These are phyloP conservation scores for Argyrosomus japonicus DNA, from an alignment of 2,113 vertebrate species.

Conservation along the genomic window DNA sequence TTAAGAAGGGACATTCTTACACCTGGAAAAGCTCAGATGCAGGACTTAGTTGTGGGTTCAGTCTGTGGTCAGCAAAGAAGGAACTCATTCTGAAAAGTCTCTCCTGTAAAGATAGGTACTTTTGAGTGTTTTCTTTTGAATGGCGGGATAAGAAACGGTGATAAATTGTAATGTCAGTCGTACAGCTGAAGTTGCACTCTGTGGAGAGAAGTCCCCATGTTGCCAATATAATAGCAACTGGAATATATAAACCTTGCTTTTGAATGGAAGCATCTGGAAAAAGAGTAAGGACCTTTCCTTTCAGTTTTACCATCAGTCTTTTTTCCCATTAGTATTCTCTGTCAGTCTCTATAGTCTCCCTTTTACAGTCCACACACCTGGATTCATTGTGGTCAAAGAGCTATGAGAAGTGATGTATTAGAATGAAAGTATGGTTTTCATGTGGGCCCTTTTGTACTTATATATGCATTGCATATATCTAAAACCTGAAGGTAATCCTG, in stretches of 20 bases:
- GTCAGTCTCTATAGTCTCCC: constrained; percentile 9
- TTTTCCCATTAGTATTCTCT: constrained; percentile 23
- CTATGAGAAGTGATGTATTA: constrained; percentile 1
- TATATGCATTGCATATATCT: neutral
- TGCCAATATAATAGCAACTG: constrained; percentile 57
- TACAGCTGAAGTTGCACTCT: constrained; percentile 54
- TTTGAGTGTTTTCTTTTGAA: constrained; percentile 36
- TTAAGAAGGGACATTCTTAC: constrained; percentile 45
- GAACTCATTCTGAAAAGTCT: constrained; percentile 13
- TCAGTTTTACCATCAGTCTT: constrained; percentile 36
- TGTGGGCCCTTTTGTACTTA: constrained; percentile 4
- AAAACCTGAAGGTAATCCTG: neutral
- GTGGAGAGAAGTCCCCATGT: constrained; percentile 47
- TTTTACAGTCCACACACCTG: constrained; percentile 59
- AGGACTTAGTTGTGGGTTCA: constrained; percentile 38
- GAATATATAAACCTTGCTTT: constrained; percentile 64
- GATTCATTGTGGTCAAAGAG: constrained; percentile 23
- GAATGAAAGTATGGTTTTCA: neutral
- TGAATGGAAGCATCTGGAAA: constrained; percentile 69
- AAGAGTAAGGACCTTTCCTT: constrained; percentile 42
- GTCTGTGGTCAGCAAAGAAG: constrained; percentile 33
- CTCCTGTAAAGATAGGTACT: constrained; percentile 14
- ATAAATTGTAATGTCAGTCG: constrained; percentile 55
- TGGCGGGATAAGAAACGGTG: constrained; percentile 37
- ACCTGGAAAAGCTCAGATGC: constrained; percentile 61